Percentiles rank a stretch among this genome's conserved stretches.
These are phyloP conservation scores for Andrena marginata DNA, from an alignment of 2,888 invertebrate species.

Conservation along the genomic window DNA sequence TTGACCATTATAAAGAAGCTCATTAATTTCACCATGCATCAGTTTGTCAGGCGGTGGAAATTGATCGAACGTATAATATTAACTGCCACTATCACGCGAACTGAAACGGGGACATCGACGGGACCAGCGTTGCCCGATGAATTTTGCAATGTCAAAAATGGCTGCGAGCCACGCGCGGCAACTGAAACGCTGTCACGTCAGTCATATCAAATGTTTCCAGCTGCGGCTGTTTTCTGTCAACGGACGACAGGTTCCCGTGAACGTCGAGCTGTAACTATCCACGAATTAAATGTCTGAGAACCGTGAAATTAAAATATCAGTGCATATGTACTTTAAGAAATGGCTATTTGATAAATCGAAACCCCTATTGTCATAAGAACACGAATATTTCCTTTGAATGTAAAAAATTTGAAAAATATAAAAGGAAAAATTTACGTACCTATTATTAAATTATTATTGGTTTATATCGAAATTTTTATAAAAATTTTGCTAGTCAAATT, in stretches of 20 bases:
- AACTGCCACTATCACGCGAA: neutral
- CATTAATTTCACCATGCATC: slow-evolving; percentile 25
- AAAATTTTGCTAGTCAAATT: no score
- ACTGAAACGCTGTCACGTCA: neutral
- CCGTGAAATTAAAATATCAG: neutral
- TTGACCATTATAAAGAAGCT: slow-evolving; percentile 24
- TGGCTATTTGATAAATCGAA: neutral
- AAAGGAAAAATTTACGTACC: neutral
- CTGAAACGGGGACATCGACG: neutral
- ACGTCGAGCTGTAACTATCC: neutral
- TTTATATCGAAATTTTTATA: neutral
- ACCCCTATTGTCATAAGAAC: neutral
- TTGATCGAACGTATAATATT: slow-evolving; percentile 18
- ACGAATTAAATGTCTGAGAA: slow-evolving; percentile 7
- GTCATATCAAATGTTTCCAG: neutral
- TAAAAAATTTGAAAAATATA: no score
- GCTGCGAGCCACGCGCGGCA: neutral
- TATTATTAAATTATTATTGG: neutral
- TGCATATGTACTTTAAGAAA: neutral
- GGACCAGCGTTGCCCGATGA: neutral
- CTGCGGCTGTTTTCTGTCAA: neutral
- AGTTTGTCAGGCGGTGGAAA: neutral
- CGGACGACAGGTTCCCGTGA: neutral
- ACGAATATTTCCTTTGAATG: no score
- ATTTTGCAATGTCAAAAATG: slow-evolving; percentile 16